Base-by-base conservation (phyloP, 1,140 invertebrate species). In the Trichogramma pretiosum region DNA sequence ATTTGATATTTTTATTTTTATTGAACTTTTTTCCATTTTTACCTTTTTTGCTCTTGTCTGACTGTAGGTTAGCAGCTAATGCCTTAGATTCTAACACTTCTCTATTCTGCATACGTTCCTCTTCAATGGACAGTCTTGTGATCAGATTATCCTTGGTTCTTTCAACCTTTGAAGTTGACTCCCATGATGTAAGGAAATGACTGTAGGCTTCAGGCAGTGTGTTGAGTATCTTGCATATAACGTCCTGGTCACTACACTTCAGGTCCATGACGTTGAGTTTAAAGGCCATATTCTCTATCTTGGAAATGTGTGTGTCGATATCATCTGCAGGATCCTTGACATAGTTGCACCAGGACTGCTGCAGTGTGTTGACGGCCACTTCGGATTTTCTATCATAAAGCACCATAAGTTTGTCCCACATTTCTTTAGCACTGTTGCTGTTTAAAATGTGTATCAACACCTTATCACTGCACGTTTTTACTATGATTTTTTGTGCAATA, bases 101-200 rank as follows among this genome's bases (percentile, higher is more conserved):
- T n/a, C 4, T 33, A 5, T 16, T 8, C 28, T 19, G 26, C 9
- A n/a, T 26, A 19, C 42, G 9, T 42, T 48, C 16, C 9, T 61
- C 58, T 48, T 61, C 59, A 4, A 41, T 38, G 16, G 59, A 34
- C 17, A 68, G 41, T 21, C 63, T 51, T 3, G 62, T 53, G 1
- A 49, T 57, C 8, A 66, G 38, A 21, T 68, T 53, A 18, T 53
- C 48, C 8, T 57, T 35, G 2, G 56, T 67, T 42, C 56, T 55
- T 9, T 60, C 47, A 24, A 16, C 46, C 3, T 9, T 33, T 17
- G 24, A 23, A 3, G 52, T 57, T 32, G 57, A 60, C 17, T 68
- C 64, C 65, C 66, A 71, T 1, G 64, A 66, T 36, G 53, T 63
- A 0, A 60, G 38, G 45, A 71, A 72, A 49, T 66, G 57, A 5